Evolutionary conservation across 2,888 invertebrate genomes (phyloP), one percentile per base, ranked within the genome.

Genomic region (Malthinus seriepunctatus): DNA sequence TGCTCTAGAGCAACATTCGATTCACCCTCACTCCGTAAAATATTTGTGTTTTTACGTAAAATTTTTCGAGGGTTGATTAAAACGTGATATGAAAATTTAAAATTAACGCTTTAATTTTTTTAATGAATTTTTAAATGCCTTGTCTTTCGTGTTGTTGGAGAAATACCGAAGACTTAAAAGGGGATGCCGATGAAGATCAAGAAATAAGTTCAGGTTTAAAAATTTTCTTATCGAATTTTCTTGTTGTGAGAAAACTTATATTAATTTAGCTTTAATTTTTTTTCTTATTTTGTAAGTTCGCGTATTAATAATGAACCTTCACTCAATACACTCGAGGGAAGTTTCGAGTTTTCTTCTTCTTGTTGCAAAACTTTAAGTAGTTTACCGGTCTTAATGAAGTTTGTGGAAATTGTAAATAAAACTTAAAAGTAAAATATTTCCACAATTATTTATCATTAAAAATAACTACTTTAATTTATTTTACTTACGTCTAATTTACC

Each of bases 111-210:
- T 42, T 42, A 42, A 42, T 23, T 33, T 52, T 34, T 35, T 61
- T 57, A 54, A 57, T 54, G 61, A 51, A 35, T 56, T 56, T 55
- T 56, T 55, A 42, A 38, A 69, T 69, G 69, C 69, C 69, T 35
- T 69, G 69, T 49, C 51, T 69, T 46, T 64, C 66, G 47, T 67
- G 69, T 60, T 69, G 67, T 55, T 63, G 66, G 63, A 60, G 62
- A 45, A 64, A 56, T 51, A 57, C 63, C n/a, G 67, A 67, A 46
- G 69, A 67, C 32, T 63, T 65, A 42, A 63, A 63, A 51, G 59
- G 57, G 38, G 67, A 67, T 51, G 63, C 54, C 23, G 52, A 61
- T 35, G 65, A 66, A 10, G 61, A 60, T 12, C 33, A 60, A 35
- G 47, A 57, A 23, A 44, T 57, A 14, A 56, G 51, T 52, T 46